These are phyloP conservation scores for Uloborus diversus DNA, from an alignment of 1,140 invertebrate genomes.

Conservation along the genomic window DNA sequence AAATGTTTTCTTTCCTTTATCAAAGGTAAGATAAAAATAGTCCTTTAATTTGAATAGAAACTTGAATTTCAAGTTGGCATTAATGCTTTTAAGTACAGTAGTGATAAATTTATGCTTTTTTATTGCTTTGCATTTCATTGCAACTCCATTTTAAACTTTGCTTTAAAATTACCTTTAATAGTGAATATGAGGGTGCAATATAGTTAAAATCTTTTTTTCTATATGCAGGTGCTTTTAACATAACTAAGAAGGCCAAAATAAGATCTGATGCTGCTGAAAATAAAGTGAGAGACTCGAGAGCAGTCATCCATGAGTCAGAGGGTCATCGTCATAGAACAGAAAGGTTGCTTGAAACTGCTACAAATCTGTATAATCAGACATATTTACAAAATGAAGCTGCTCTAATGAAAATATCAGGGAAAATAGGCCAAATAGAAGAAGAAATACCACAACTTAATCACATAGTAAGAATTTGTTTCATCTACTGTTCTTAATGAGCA, in stretches of 20 bases:
- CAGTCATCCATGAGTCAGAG: slow-evolving; percentile 78
- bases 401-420: slow-evolving; percentile 72
- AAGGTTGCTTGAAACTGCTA: slow-evolving; percentile 76
- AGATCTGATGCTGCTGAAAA: slow-evolving; percentile 74
- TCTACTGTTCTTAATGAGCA: too few species aligned
- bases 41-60: too few species aligned
- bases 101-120: too few species aligned
- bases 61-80: too few species aligned
- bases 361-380: slow-evolving; percentile 75
- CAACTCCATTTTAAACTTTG: too few species aligned
- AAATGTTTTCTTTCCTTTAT: too few species aligned
- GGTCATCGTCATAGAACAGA: slow-evolving; percentile 84
- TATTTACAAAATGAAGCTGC: slow-evolving; percentile 73
- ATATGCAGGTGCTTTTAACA: slow-evolving; percentile 79
- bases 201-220: too few species aligned
- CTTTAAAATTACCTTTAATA: too few species aligned
- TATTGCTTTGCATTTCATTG: too few species aligned
- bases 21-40: too few species aligned
- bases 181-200: too few species aligned
- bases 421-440: slow-evolving; percentile 74
- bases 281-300: slow-evolving; percentile 60
- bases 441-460: slow-evolving; percentile 86
- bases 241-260: slow-evolving; percentile 82
- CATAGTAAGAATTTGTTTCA: slow-evolving; percentile 67
- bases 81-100: too few species aligned